phyloP scores from a whole-genome alignment of 2,113 vertebrate genomes.

The Pica pica region DNA sequence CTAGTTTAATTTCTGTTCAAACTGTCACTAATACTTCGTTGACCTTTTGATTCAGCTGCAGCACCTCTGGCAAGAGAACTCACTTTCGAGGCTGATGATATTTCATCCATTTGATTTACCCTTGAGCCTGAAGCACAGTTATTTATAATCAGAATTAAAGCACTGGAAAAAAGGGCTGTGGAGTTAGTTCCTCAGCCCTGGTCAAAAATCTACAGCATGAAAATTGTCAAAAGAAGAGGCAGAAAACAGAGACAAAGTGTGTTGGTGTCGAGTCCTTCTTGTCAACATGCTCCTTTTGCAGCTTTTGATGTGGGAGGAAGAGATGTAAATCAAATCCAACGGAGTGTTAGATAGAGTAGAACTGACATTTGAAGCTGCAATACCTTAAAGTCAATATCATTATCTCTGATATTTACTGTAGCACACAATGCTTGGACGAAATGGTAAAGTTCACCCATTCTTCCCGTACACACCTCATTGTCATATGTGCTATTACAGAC shows the following conservation, averaged over 20 bases:
- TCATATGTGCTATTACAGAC: neutral
- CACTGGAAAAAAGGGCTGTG: neutral
- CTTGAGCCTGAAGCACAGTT: neutral
- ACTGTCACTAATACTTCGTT: constrained; percentile 4
- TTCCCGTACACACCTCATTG: neutral
- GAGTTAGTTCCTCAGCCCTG: neutral
- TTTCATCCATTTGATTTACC: constrained; percentile 3
- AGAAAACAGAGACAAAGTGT: neutral
- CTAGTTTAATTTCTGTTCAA: constrained; percentile 6
- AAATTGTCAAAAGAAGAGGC: neutral
- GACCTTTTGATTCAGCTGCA: constrained; percentile 50
- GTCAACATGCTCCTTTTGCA: neutral
- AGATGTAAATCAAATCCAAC: constrained; percentile 69
- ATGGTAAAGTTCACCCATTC: constrained; percentile 71
- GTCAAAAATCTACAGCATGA: neutral
- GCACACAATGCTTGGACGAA: constrained; percentile 61
- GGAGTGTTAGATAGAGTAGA: constrained; percentile 61
- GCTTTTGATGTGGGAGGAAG: neutral
- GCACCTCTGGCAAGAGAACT: constrained; percentile 11
- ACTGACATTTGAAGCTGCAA: constrained; percentile 79
- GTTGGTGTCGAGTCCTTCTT: neutral
- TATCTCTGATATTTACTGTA: constrained; percentile 82
- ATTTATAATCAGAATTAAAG: constrained; percentile 34
- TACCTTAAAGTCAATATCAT: constrained; percentile 83
- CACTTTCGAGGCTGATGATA: neutral